Conservation (phyloP, 2,113 vertebrate genomes). For the Ochotona princeps region DNA sequence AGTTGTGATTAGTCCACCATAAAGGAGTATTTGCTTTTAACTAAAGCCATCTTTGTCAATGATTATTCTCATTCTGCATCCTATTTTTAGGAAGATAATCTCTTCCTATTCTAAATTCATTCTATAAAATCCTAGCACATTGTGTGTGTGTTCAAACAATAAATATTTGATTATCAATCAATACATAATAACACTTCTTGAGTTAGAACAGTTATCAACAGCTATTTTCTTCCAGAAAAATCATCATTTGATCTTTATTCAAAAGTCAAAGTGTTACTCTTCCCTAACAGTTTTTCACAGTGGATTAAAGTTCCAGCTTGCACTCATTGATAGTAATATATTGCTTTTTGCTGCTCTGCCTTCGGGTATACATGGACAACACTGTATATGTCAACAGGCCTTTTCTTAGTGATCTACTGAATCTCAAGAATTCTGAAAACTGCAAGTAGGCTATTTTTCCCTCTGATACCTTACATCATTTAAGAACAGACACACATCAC, state of each 20-base stretch:
- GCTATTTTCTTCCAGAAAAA: not conserved
- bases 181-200: not conserved
- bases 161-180: conserved; percentile 4
- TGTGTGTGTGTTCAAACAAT: not conserved
- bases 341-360: not conserved
- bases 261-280: not conserved
- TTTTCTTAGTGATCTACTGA: not conserved
- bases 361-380: not conserved
- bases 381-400: not conserved
- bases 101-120: not conserved
- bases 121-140: not conserved
- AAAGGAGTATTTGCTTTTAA: not conserved
- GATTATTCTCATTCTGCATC: not conserved
- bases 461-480: not conserved
- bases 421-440: not conserved
- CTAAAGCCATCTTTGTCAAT: not conserved
- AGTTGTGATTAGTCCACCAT: not conserved
- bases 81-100: not conserved
- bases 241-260: conserved; percentile 12
- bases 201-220: not conserved
- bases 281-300: not conserved
- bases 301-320: not conserved
- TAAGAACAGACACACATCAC: not conserved
- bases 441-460: not conserved
- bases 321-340: not conserved